Evolutionary conservation across 2,888 invertebrate genomes (phyloP).

Genomic region (Pinctada fucata): DNA sequence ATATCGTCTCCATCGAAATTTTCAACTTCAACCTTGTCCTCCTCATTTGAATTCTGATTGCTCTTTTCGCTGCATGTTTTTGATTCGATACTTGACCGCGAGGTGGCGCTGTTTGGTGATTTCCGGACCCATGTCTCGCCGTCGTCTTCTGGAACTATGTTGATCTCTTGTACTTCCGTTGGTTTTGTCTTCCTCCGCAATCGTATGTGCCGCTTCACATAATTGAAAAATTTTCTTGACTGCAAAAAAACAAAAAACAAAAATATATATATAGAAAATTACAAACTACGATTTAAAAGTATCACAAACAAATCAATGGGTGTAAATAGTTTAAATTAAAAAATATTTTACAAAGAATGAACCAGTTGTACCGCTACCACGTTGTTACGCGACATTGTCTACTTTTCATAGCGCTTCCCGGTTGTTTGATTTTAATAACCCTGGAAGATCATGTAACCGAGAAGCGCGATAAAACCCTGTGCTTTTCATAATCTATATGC

Average conservation of each 20-base stretch:
- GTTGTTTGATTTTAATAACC: too few relatives aligned
- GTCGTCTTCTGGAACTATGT: constrained; percentile 58
- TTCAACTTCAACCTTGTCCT: background rate
- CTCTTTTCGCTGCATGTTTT: constrained; percentile 40
- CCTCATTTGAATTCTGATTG: background rate
- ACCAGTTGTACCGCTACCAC: too few relatives aligned
- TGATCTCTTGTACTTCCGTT: constrained; percentile 58
- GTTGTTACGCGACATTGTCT: too few relatives aligned
- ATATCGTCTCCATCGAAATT: background rate
- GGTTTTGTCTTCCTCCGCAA: constrained; percentile 42
- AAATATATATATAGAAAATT: background rate
- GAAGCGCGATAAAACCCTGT: too few relatives aligned
- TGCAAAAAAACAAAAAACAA: constrained; percentile 6
- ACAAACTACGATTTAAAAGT: background rate
- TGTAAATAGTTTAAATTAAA: too few relatives aligned
- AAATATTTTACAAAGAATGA: too few relatives aligned
- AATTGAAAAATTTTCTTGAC: constrained; percentile 50
- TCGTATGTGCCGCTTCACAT: constrained; percentile 55
- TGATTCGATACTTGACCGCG: constrained; percentile 58
- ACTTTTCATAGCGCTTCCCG: too few relatives aligned
- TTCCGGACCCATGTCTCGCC: constrained; percentile 58
- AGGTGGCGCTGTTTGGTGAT: constrained; percentile 56
- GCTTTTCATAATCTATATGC: too few relatives aligned
- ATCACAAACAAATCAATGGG: background rate
- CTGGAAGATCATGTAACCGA: too few relatives aligned